phyloP scores from a whole-genome alignment of 2,113 vertebrate species.

The Hypanus sabinus region DNA sequence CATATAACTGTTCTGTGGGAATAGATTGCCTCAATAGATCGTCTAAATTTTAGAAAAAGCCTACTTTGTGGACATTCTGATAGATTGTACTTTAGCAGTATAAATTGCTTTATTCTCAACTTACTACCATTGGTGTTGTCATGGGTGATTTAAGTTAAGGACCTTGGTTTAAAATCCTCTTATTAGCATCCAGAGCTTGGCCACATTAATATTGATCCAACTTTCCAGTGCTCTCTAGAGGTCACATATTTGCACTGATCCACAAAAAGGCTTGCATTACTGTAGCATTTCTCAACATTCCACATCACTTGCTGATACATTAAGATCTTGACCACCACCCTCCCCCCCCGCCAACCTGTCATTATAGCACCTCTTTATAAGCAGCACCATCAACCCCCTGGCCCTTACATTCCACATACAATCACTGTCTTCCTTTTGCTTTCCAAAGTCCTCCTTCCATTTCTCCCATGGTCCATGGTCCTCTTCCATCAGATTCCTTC shows the following conservation, averaged over 20 bases:
- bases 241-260: not conserved
- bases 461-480: no score
- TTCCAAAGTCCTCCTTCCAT: no score
- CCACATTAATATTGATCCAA: not conserved
- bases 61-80: not conserved
- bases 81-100: not conserved
- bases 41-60: not conserved
- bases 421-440: no score
- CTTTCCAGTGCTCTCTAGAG: not conserved
- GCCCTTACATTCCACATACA: no score
- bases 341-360: no score
- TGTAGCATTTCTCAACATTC: not conserved
- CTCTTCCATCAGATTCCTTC: no score
- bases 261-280: not conserved
- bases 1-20: not conserved
- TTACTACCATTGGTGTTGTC: not conserved
- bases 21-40: not conserved
- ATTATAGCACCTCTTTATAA: no score
- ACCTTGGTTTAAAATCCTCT: not conserved
- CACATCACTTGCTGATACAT: not conserved
- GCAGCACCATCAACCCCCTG: no score
- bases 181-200: not conserved
- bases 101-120: constrained; percentile 17
- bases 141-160: not conserved
- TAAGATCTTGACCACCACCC: no score